Evolutionary conservation across 1,140 invertebrate genomes (phyloP).

Genomic region (Metopolophium dirhodum): DNA sequence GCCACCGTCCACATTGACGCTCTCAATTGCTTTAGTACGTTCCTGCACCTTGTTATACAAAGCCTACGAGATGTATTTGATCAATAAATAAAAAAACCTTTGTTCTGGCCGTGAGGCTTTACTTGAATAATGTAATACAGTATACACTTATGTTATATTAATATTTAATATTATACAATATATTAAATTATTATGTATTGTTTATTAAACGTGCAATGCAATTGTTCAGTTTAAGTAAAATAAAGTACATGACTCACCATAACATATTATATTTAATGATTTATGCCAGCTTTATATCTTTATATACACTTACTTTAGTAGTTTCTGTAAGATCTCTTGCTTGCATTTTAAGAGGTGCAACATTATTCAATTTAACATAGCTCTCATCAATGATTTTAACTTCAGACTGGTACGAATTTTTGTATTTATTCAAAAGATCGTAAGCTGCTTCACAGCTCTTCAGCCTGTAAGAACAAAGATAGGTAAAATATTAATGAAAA

Average conservation of each 20-base stretch:
- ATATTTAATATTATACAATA: conserved; percentile 32
- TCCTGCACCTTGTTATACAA: conserved; percentile 89
- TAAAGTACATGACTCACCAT: conserved; percentile 17
- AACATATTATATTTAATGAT: conserved; percentile 1
- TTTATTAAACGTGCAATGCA: conserved; percentile 35
- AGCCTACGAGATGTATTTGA: conserved; percentile 70
- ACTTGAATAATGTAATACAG: background rate
- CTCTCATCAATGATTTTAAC: conserved; percentile 86
- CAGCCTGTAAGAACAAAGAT: conserved; percentile 68
- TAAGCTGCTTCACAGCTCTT: conserved; percentile 85
- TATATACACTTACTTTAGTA: conserved; percentile 72
- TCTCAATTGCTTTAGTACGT: conserved; percentile 89
- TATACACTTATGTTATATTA: conserved; percentile 21
- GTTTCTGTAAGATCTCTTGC: conserved; percentile 78
- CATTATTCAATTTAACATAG: conserved; percentile 75
- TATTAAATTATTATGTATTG: conserved; percentile 45
- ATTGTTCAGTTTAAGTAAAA: conserved; percentile 23
- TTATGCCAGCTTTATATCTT: background rate
- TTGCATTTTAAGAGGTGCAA: conserved; percentile 74
- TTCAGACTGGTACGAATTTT: conserved; percentile 83
- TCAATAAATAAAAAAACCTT: conserved; percentile 27
- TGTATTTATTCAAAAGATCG: conserved; percentile 84
- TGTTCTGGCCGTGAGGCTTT: background rate
- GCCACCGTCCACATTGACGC: conserved; percentile 92
- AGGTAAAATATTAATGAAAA: background rate